phyloP scores from a whole-genome alignment of 2,797 vertebrate species.

The Leuciscus waleckii region DNA sequence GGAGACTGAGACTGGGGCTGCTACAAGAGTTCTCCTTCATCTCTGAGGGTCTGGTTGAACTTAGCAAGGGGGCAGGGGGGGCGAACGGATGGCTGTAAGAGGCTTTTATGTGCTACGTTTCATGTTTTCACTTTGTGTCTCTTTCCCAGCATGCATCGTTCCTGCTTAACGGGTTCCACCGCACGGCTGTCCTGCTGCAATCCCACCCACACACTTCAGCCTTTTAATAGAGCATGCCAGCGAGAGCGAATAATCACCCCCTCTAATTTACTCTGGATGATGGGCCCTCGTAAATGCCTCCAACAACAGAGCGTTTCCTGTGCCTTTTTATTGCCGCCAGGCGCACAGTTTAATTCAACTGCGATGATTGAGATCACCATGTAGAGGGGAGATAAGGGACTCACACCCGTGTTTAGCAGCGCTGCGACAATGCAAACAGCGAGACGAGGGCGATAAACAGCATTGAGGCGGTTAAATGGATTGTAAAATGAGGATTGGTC shows the following conservation, averaged over 20 bases:
- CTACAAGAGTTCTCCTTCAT: conserved; percentile 30
- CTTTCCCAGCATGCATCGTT: conserved; percentile 44
- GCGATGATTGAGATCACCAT: conserved; percentile 34
- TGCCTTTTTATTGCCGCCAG: conserved; percentile 43
- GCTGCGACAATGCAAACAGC: conserved; percentile 6
- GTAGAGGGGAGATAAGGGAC: conserved; percentile 36
- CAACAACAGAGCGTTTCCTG: conserved; percentile 1
- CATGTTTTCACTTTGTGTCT: conserved; percentile 40
- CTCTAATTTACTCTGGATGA: conserved; percentile 47
- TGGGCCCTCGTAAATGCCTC: conserved; percentile 39
- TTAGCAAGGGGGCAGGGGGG: conserved; percentile 9
- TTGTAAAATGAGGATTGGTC: conserved; percentile 42
- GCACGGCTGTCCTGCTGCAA: conserved; percentile 18
- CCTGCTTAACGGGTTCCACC: conserved; percentile 37
- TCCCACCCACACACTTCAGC: conserved; percentile 49
- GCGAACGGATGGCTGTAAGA: conserved; percentile 16
- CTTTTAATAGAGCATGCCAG: conserved; percentile 45
- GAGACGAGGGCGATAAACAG: conserved; percentile 29
- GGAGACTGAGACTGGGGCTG: conserved; percentile 41
- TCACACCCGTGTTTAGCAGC: neutral
- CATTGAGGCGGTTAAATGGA: conserved; percentile 37
- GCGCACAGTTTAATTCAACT: conserved; percentile 37
- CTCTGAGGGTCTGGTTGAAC: conserved; percentile 39
- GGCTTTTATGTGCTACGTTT: conserved; percentile 42
- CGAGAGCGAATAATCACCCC: conserved; percentile 32